phyloP scores from a whole-genome alignment of 2,888 invertebrate species.

The Caenorhabditis sulstoni region DNA sequence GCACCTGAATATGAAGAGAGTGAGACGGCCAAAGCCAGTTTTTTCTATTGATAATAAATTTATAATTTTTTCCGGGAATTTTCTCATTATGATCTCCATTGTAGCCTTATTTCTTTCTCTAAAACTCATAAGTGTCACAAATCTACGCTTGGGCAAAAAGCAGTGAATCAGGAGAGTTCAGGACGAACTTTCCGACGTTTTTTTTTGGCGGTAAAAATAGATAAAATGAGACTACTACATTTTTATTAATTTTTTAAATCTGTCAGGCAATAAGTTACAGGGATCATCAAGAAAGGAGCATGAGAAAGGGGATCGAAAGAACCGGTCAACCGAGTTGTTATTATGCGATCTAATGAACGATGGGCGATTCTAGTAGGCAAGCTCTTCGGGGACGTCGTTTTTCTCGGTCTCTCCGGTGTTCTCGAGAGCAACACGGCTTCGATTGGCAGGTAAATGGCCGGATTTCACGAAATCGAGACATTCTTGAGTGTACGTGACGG shows the following conservation, averaged over 20 bases:
- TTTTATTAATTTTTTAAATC: constrained; percentile 23
- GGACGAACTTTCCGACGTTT: too few relatives aligned
- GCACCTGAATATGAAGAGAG: too few relatives aligned
- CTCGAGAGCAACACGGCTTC: constrained; percentile 55
- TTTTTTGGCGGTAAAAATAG: too few relatives aligned
- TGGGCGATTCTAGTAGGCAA: constrained; percentile 38
- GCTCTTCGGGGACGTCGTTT: constrained; percentile 51
- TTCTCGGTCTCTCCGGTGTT: constrained; percentile 11
- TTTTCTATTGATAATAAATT: too few relatives aligned
- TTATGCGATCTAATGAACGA: constrained; percentile 25
- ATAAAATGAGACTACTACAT: background rate
- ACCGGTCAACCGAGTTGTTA: constrained; percentile 29
- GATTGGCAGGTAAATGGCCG: constrained; percentile 50
- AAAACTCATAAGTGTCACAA: too few relatives aligned
- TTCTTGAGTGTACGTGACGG: constrained; percentile 78
- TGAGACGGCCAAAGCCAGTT: too few relatives aligned
- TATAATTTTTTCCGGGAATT: too few relatives aligned
- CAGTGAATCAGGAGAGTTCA: too few relatives aligned
- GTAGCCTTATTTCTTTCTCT: too few relatives aligned
- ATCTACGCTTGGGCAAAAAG: too few relatives aligned
- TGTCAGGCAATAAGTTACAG: constrained; percentile 14
- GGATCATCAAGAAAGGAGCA: constrained; percentile 28
- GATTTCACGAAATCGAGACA: constrained; percentile 64
- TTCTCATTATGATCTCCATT: too few relatives aligned
- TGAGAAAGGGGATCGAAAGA: constrained; percentile 16